Percentiles rank a stretch among this genome's conserved stretches.
phyloP scores from a whole-genome alignment of 53 echinoderm and acorn worm genomes.

The Apostichopus leukothele region DNA sequence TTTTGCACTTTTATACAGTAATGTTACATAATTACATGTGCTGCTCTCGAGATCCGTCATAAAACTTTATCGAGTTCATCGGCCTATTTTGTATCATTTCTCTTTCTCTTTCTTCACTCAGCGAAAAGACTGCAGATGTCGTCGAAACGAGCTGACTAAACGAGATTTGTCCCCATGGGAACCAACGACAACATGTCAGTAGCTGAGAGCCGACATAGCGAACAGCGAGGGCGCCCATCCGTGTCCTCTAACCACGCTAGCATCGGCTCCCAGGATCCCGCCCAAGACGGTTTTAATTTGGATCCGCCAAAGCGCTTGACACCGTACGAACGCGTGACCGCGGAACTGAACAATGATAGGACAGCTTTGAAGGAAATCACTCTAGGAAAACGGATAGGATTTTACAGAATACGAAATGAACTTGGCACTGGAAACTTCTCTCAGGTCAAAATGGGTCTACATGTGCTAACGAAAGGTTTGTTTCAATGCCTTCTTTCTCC shows the following conservation, averaged over 20 bases:
- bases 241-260: conserved; percentile 51
- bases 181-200: conserved; percentile 48
- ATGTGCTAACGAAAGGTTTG: conserved; percentile 97
- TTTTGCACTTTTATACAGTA: no score
- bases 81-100: neutral
- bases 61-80: no score
- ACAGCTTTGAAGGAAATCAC: conserved; percentile 90
- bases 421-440: conserved; percentile 99
- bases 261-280: conserved; percentile 42
- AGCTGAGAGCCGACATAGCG: conserved; percentile 28
- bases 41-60: no score
- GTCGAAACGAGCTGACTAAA: neutral
- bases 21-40: no score
- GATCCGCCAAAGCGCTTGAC: conserved; percentile 61
- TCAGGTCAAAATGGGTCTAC: conserved; percentile 98
- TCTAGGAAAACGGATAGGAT: conserved; percentile 90
- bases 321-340: conserved; percentile 80
- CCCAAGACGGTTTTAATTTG: conserved; percentile 33
- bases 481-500: neutral
- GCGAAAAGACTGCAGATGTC: neutral
- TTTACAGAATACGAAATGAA: conserved; percentile 96
- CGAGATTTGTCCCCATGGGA: conserved; percentile 13
- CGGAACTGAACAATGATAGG: conserved; percentile 90
- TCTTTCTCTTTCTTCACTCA: neutral
- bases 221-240: conserved; percentile 38